Evolutionary conservation across 2,113 vertebrate genomes (phyloP), one percentile per base, ranked within the genome.

Genomic region (Dicerorhinus sumatrensis): DNA sequence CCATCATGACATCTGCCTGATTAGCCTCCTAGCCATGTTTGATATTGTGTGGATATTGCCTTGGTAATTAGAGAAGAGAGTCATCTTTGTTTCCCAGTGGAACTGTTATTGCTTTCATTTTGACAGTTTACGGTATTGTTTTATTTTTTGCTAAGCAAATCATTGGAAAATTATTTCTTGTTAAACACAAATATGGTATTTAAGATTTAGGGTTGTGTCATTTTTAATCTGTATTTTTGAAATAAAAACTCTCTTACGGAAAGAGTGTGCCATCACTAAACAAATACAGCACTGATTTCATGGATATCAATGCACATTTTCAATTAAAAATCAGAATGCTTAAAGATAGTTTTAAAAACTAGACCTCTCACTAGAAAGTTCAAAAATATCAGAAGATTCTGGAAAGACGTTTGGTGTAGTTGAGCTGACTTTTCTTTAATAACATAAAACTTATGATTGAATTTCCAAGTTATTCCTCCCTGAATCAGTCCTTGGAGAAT

Each of bases 1-100:
- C 7, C 29, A 39, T 82, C 6, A 42, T 60, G 51, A 65, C 2
- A 69, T 56, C 36, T 73, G 13, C 39, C 31, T 82, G 29, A 39
- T 56, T 76, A 84, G 56, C 5, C n/a, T 76, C 42, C 17, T n/a
- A 67, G 54, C 56, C 42, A 25, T 42, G 33, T 81, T 94, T 96
- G 48, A 36, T 85, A 82, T 42, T 21, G 5, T 58, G 29, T 87
- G 31, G 29, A 5, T 69, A 54, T 54, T 33, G 8, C 31, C 29
- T 79, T 82, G 83, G 46, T 75, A 79, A 90, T 80, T 94, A 95
- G 84, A 93, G 51, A 86, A 95, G 72, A 62, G 93, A 93, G 51
- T 58, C 51, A 67, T 58, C 94, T 94, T 81, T 91, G 20, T 89
- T 96, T 93, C 56, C 60, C 46, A 93, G 3, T 73, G 63, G 62